Base-by-base conservation (phyloP, 2,797 vertebrate species). In the Catostomus latipinnis region DNA sequence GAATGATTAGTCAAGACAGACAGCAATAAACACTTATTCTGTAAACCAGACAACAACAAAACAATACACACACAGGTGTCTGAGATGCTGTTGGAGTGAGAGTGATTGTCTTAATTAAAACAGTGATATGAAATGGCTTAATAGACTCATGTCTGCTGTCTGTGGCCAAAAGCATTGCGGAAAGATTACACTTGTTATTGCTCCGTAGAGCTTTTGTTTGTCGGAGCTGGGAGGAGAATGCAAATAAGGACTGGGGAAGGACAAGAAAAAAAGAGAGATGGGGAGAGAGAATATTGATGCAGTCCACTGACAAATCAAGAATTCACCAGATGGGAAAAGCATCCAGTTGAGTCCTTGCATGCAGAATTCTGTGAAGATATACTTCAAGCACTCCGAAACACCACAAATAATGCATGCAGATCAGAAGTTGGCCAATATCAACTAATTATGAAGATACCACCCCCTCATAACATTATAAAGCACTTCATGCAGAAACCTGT, bases 91-190 rank as follows among this genome's bases (percentile, higher is more conserved):
- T 67, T 66, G 43, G 49, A 71, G 66, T 71, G 45, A 22, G 71
- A 84, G 67, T 79, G 66, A 75, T 82, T 60, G 80, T 67, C 70
- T 69, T 76, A 76, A 81, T 82, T 84, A 69, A 84, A 79, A 61
- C 60, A 67, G 66, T 71, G 71, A 54, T 71, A 46, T 58, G 10
- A 70, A 78, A 81, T 78, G 48, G 66, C 53, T 66, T 73, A 54
- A 34, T 53, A 65, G 50, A 70, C 9, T 73, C 49, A 50, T 73
- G 74, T 76, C 77, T 11, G 62, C n/a, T n/a, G 62, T 8, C 46
- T n/a, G 43, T 8, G 43, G 12, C 6, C 12, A 45, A 13, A 45
- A 45, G 71, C 50, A 58, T 71, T 12, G 12, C 68, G 45, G 71
- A 71, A 68, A 71, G 77, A 71, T 74, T 54, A 57, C 58, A 68